A percentile compares a stretch with the other conserved stretches of the same genome.
Evolutionary conservation across 2,888 invertebrate genomes (phyloP).

Genomic region (Artemia sinica): DNA sequence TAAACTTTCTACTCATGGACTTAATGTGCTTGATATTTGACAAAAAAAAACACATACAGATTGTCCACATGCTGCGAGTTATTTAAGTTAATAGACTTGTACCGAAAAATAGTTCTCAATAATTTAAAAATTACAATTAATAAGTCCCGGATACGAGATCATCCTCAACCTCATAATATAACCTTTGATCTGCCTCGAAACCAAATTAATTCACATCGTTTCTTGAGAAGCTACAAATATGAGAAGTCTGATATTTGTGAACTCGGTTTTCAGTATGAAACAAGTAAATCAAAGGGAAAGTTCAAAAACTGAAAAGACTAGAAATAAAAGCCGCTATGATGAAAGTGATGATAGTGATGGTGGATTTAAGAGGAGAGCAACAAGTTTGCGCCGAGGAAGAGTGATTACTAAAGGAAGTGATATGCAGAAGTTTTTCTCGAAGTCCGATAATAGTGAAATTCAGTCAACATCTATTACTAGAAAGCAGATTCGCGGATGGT

Average conservation of each 20-base stretch:
- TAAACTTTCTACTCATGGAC: no score
- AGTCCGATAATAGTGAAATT: not conserved
- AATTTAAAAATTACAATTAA: not conserved
- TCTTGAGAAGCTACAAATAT: not conserved
- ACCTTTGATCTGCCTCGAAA: not conserved
- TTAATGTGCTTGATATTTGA: no score
- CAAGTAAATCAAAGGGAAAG: not conserved
- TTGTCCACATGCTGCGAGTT: no score
- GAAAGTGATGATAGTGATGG: conserved; percentile 13
- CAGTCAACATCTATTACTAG: not conserved
- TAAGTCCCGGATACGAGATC: not conserved
- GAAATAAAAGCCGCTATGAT: not conserved
- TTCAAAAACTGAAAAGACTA: not conserved
- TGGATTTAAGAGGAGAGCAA: not conserved
- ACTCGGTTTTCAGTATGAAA: conserved; percentile 1
- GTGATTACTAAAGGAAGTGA: conserved; percentile 6
- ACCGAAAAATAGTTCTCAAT: no score
- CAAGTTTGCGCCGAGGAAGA: not conserved
- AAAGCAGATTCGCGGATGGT: not conserved
- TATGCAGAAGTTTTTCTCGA: conserved; percentile 10
- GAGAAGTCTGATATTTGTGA: conserved; percentile 3
- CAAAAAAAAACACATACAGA: no score
- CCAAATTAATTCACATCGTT: not conserved
- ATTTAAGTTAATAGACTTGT: no score
- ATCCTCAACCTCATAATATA: not conserved